Conservation (phyloP, 2,113 vertebrate genomes). For the Azemiops feae region DNA sequence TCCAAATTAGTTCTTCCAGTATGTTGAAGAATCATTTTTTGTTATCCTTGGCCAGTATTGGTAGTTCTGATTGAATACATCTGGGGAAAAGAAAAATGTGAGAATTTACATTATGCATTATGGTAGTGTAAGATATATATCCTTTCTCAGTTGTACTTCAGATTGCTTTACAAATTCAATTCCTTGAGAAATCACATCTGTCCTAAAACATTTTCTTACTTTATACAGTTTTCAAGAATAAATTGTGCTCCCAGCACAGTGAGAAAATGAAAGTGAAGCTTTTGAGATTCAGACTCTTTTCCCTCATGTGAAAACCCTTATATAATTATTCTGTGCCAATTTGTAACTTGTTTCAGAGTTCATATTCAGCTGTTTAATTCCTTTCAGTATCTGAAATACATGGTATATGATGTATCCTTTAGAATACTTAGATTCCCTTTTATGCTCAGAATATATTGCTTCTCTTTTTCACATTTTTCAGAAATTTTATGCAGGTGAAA, state of each 20-base stretch:
- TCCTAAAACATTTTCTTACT: neutral
- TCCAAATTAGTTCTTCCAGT: neutral
- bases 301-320: neutral
- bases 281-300: neutral
- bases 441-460: neutral
- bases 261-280: constrained; percentile 5
- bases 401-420: neutral
- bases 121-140: neutral
- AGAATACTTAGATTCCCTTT: neutral
- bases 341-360: constrained; percentile 11
- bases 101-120: neutral
- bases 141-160: neutral
- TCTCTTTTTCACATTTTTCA: constrained; percentile 20
- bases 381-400: constrained; percentile 4
- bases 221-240: neutral
- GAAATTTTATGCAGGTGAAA: constrained; percentile 35
- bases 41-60: neutral
- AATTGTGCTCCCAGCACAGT: neutral
- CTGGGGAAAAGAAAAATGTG: neutral
- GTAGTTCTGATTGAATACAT: neutral
- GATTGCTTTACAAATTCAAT: neutral
- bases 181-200: neutral
- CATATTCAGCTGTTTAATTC: constrained; percentile 18
- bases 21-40: neutral
- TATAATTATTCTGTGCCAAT: neutral